Evolutionary conservation across 2,888 invertebrate species (phyloP).

Genomic region (Acronicta leporina): DNA sequence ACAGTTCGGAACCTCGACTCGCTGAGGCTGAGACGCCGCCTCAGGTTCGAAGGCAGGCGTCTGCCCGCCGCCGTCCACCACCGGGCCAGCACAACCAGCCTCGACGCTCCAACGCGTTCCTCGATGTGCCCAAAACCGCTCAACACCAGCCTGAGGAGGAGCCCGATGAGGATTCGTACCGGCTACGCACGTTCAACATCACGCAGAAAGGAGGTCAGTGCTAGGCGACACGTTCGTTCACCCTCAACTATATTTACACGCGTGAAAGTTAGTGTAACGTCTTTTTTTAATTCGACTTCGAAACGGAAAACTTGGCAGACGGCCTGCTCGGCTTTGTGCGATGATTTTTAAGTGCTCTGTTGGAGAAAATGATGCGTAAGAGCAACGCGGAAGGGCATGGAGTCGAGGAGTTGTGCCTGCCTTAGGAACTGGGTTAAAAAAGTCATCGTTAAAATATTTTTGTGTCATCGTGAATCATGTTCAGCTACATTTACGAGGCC

Average conservation of each 20-base stretch:
- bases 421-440: conserved; percentile 69
- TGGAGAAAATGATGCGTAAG: conserved; percentile 52
- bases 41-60: conserved; percentile 90
- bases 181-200: conserved; percentile 97
- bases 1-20: conserved; percentile 91
- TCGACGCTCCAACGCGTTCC: conserved; percentile 92
- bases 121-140: conserved; percentile 90
- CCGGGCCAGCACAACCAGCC: conserved; percentile 83
- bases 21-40: conserved; percentile 92
- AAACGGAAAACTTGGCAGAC: conserved; percentile 78
- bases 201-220: conserved; percentile 95
- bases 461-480: conserved; percentile 77
- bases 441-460: conserved; percentile 70
- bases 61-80: conserved; percentile 88
- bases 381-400: conserved; percentile 54
- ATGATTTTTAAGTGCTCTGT: conserved; percentile 63
- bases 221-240: conserved; percentile 78
- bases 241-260: conserved; percentile 76
- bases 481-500: conserved; percentile 72
- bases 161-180: conserved; percentile 96
- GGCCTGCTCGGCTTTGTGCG: conserved; percentile 63
- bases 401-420: conserved; percentile 47
- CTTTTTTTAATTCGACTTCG: conserved; percentile 75
- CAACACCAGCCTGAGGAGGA: conserved; percentile 86
- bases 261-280: conserved; percentile 70